phyloP scores from a whole-genome alignment of 1,140 invertebrate genomes.

The Ooceraea biroi region DNA sequence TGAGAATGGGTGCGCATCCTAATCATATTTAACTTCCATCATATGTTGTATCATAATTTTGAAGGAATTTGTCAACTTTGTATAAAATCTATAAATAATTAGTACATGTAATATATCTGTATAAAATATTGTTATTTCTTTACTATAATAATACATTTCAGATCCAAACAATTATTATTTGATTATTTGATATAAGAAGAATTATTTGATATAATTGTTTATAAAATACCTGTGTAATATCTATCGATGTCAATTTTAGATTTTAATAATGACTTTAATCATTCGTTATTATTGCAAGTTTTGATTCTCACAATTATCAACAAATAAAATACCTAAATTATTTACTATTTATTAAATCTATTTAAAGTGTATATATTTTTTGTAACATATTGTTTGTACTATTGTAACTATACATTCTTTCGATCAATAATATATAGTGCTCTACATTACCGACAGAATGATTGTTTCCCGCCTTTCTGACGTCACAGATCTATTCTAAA shows the following conservation, averaged over 20 bases:
- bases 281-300: no score
- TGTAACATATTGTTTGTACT: background rate
- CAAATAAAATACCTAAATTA: background rate
- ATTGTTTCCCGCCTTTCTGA: background rate
- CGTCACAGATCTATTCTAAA: background rate
- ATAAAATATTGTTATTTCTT: background rate
- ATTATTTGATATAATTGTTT: no score
- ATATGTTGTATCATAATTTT: slow-evolving; percentile 54
- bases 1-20: slow-evolving; percentile 14
- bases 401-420: background rate
- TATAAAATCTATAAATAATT: background rate
- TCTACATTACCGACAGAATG: slow-evolving; percentile 74
- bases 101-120: background rate
- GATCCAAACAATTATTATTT: no score
- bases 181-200: no score
- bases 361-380: background rate
- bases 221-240: no score
- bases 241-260: no score
- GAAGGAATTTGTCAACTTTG: background rate
- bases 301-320: background rate
- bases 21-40: slow-evolving; percentile 21
- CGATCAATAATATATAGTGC: slow-evolving; percentile 67
- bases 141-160: no score
- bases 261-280: no score
- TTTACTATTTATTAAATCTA: background rate